phyloP scores from a whole-genome alignment of 2,113 vertebrate species.

The Lepisosteus osseus region DNA sequence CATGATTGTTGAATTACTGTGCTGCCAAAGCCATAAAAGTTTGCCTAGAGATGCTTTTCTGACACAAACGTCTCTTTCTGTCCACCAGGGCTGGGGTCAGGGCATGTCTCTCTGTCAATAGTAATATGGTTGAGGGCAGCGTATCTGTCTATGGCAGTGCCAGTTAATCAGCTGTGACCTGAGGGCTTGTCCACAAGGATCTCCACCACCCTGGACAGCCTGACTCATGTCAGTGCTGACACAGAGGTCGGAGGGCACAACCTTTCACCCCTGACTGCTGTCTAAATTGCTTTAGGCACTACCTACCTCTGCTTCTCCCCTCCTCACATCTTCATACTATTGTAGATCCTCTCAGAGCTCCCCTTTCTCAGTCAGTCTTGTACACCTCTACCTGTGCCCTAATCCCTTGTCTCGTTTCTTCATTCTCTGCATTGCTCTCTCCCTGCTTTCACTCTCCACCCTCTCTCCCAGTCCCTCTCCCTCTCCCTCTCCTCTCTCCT shows the following conservation, averaged over 20 bases:
- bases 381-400: neutral
- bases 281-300: no score
- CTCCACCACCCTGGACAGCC: no score
- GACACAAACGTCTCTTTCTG: neutral
- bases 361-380: neutral
- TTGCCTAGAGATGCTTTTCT: neutral
- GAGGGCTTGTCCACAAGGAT: neutral
- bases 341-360: neutral
- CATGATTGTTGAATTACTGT: neutral
- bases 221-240: no score
- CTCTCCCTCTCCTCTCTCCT: conserved; percentile 6
- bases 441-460: neutral
- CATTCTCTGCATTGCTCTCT: neutral
- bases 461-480: neutral
- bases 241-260: no score
- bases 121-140: neutral
- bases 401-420: neutral
- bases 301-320: neutral
- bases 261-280: no score
- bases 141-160: neutral
- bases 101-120: neutral
- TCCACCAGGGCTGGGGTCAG: conserved; percentile 3
- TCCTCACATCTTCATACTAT: neutral
- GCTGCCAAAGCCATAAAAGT: neutral
- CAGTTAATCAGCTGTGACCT: conserved; percentile 11